Evolutionary conservation across 2,113 vertebrate species (phyloP).

Genomic region (Campylomormyrus tamandua): DNA sequence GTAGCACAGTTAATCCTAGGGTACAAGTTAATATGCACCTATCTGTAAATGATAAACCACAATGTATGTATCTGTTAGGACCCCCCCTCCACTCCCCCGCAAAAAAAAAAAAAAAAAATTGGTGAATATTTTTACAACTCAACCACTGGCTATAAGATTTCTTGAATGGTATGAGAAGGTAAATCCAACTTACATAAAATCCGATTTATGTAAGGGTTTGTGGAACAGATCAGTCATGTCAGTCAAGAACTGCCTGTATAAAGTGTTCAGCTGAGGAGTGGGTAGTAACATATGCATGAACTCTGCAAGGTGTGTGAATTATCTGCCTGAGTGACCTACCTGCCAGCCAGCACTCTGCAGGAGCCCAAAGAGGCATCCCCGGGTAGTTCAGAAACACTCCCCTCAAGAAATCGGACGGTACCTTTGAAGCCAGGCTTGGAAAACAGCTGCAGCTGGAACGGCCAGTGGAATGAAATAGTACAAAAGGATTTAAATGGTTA

Average conservation of each 20-base stretch:
- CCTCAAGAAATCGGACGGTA: constrained; percentile 59
- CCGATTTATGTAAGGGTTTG: neutral
- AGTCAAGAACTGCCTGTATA: neutral
- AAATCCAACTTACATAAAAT: neutral
- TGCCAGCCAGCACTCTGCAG: constrained; percentile 77
- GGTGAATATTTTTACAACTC: neutral
- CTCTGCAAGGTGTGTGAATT: neutral
- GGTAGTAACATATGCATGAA: neutral
- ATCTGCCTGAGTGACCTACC: constrained; percentile 59
- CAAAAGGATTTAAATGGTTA: no score
- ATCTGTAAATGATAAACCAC: no score
- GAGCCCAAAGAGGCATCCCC: constrained; percentile 68
- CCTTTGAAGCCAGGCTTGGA: constrained; percentile 79
- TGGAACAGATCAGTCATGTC: neutral
- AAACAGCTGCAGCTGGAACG: constrained; percentile 81
- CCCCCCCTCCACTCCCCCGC: no score
- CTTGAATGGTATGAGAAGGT: neutral
- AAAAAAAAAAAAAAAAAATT: no score
- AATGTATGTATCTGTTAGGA: no score
- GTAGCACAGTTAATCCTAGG: no score
- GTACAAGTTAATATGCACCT: no score
- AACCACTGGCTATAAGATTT: neutral
- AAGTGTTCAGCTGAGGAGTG: neutral
- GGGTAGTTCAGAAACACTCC: constrained; percentile 57
- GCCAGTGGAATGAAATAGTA: neutral